These are phyloP conservation scores for Drosophila kohkoa DNA, from an alignment of 1,140 invertebrate species.

Conservation along the genomic window DNA sequence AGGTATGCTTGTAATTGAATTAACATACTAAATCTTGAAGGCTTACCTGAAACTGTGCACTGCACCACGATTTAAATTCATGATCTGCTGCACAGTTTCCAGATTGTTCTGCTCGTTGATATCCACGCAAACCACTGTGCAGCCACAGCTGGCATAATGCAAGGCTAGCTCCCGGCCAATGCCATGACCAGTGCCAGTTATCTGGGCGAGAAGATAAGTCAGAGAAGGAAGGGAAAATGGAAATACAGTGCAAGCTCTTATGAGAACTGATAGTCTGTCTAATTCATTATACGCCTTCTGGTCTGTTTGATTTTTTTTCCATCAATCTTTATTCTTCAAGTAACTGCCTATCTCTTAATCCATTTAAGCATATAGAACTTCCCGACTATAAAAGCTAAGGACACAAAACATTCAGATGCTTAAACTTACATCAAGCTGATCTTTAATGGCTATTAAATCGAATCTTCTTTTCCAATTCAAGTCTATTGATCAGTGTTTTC, in stretches of 20 bases:
- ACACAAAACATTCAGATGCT: too few species aligned
- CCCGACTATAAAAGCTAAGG: too few species aligned
- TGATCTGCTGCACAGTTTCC: constrained; percentile 88
- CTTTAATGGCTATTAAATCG: too few species aligned
- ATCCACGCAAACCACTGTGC: constrained; percentile 94
- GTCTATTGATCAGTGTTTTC: too few species aligned
- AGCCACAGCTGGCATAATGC: constrained; percentile 91
- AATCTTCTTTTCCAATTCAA: too few species aligned
- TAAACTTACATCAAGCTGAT: too few species aligned
- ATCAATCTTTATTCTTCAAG: too few species aligned
- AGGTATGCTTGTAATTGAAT: not conserved
- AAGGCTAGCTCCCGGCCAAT: constrained; percentile 94
- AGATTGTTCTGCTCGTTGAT: constrained; percentile 91
- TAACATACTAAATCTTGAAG: not conserved
- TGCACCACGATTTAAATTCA: constrained; percentile 84
- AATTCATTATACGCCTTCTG: not conserved
- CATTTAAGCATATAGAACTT: too few species aligned
- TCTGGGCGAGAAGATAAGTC: constrained; percentile 66
- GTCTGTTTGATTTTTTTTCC: too few species aligned
- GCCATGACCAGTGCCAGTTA: constrained; percentile 96
- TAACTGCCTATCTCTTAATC: too few species aligned
- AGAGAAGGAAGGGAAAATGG: not conserved
- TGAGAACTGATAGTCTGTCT: not conserved
- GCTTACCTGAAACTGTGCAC: constrained; percentile 86
- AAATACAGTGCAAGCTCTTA: not conserved